Conservation (phyloP, 2,113 vertebrate genomes). For the Cephalopholis sonnerati region DNA sequence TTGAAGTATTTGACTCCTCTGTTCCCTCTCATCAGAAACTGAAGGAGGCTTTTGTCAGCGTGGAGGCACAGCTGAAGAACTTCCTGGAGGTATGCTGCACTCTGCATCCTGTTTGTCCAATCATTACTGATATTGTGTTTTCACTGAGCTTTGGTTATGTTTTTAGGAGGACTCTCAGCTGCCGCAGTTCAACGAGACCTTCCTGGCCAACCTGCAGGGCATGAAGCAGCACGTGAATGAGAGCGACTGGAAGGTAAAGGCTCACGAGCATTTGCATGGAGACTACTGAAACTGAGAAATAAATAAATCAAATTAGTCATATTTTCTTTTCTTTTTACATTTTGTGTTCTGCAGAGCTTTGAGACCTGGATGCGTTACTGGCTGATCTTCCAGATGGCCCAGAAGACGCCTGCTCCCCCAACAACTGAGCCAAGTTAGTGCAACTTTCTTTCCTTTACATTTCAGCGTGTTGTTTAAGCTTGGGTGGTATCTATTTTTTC, state of each 20-base stretch:
- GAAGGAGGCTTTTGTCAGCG: slow-evolving; percentile 71
- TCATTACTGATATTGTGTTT: background rate
- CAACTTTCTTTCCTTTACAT: background rate
- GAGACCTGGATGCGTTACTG: slow-evolving; percentile 91
- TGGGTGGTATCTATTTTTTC: too few relatives aligned
- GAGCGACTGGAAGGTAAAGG: slow-evolving; percentile 77
- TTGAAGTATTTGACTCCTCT: background rate
- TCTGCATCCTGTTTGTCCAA: background rate
- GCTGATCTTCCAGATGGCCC: slow-evolving; percentile 91
- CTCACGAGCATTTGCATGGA: background rate
- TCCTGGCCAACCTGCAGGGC: slow-evolving; percentile 84
- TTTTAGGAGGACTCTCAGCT: slow-evolving; percentile 78
- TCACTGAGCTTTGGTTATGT: background rate
- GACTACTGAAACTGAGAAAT: background rate
- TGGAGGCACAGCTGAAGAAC: slow-evolving; percentile 88
- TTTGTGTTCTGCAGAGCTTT: slow-evolving; percentile 82
- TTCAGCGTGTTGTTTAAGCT: background rate
- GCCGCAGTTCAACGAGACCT: slow-evolving; percentile 84
- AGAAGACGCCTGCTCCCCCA: slow-evolving; percentile 64
- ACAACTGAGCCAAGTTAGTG: slow-evolving; percentile 57
- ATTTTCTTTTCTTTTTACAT: background rate
- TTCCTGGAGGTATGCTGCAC: slow-evolving; percentile 85
- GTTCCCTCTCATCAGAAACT: slow-evolving; percentile 62
- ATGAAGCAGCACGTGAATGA: slow-evolving; percentile 80
- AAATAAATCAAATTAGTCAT: background rate